Evolutionary conservation across 2,113 vertebrate species (phyloP), one percentile per base, ranked within the genome.

Genomic region (Octodon degus): DNA sequence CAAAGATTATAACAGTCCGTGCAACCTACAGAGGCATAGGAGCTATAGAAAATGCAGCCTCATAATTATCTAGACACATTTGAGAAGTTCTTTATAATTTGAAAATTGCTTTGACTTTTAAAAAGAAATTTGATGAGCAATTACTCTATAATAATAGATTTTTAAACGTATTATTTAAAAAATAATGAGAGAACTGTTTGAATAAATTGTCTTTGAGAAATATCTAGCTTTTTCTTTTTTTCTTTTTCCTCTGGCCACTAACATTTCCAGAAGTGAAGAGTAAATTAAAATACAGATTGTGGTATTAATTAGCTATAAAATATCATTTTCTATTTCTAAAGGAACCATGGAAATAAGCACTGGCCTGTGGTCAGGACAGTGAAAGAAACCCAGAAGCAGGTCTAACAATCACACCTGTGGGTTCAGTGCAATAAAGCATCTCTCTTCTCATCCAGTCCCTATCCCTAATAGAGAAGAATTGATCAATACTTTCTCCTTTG

Each of bases 51-150:
- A 96, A 92, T 89, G 83, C 83, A 97, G 93, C 96, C 97, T 98
- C 97, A 95, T 96, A 97, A 97, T 97, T 97, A 97, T 97, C 97
- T 97, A 98, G 96, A 97, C 97, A 97, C 97, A 95, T 97, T 95
- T 91, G 95, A 97, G 93, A 94, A 94, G 97, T 97, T 97, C 97
- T 97, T 97, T 97, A 98, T 97, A 96, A 98, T 98, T 97, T 97
- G 96, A 97, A 97, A 98, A 97, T 98, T 96, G 96, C 97, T 97
- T 97, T 98, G 97, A 97, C 97, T 97, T 97, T 97, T 97, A 97
- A 96, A 87, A 96, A 95, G 97, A 98, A 97, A 97, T 96, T 97
- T 97, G 97, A 97, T 97, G 97, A 97, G 96, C 97, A 97, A 97
- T 97, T 96, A 97, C 90, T 97, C 88, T 96, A 94, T 97, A 98